These are phyloP conservation scores for Rhinoderma darwinii DNA, from an alignment of 2,113 vertebrate species.

Conservation along the genomic window DNA sequence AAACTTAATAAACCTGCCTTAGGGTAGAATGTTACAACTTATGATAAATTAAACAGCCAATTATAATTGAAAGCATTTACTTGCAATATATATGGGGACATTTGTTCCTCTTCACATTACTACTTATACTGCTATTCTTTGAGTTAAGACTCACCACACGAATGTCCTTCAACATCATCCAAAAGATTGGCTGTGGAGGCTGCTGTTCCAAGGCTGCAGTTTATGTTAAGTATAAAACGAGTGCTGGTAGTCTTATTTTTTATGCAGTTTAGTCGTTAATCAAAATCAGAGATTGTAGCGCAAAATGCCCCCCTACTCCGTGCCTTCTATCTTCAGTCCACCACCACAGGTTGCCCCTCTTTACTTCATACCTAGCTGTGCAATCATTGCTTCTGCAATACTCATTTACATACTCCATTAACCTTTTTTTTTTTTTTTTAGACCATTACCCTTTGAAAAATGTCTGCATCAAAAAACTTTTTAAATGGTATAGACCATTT, in stretches of 20 bases:
- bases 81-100: background rate
- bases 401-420: background rate
- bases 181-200: slow-evolving; percentile 94
- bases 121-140: background rate
- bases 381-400: background rate
- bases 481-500: no score
- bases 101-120: background rate
- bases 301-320: background rate
- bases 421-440: no score
- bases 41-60: background rate
- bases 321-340: background rate
- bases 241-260: background rate
- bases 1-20: no score
- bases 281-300: background rate
- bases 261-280: background rate
- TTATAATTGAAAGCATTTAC: background rate
- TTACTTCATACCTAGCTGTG: background rate
- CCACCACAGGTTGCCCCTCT: background rate
- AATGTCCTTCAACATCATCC: slow-evolving; percentile 88
- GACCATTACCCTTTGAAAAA: no score
- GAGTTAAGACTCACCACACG: slow-evolving; percentile 79
- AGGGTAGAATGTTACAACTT: background rate
- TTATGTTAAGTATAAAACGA: slow-evolving; percentile 68
- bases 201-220: slow-evolving; percentile 81
- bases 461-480: no score